phyloP scores from a whole-genome alignment of 2,797 vertebrate species.

The Presbytis comata region DNA sequence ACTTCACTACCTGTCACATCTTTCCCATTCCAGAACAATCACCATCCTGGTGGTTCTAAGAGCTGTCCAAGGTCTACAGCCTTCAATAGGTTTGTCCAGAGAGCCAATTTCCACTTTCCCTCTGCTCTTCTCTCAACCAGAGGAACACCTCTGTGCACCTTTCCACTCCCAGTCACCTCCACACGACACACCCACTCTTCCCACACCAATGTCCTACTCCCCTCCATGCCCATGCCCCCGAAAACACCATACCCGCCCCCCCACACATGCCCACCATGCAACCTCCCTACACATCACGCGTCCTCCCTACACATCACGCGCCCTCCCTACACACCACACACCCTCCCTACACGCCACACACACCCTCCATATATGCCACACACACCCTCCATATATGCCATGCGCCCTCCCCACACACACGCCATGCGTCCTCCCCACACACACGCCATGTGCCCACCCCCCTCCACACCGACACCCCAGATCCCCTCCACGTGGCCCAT shows the following conservation, averaged over 20 bases:
- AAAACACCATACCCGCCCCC: neutral
- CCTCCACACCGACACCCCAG: neutral
- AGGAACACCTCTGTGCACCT: neutral
- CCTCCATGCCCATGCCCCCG: too few species aligned
- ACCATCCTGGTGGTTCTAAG: neutral
- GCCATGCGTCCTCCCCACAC: neutral
- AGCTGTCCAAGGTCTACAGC: neutral
- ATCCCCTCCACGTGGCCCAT: fast-evolving
- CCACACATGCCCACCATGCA: fast-evolving
- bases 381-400: too few species aligned
- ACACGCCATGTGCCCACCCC: neutral
- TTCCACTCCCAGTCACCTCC: neutral
- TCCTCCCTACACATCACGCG: neutral
- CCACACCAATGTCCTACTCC: neutral
- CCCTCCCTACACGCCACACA: too few species aligned
- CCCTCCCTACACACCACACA: too few species aligned
- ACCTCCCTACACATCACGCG: neutral
- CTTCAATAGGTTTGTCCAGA: neutral
- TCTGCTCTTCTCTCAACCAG: neutral
- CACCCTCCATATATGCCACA: too few species aligned
- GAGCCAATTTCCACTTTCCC: neutral
- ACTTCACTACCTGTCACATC: neutral
- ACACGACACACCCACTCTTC: neutral
- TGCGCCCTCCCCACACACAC: too few species aligned
- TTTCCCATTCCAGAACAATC: neutral